Conservation (phyloP, 2,888 invertebrate species). For the Stegophylla sp. region DNA sequence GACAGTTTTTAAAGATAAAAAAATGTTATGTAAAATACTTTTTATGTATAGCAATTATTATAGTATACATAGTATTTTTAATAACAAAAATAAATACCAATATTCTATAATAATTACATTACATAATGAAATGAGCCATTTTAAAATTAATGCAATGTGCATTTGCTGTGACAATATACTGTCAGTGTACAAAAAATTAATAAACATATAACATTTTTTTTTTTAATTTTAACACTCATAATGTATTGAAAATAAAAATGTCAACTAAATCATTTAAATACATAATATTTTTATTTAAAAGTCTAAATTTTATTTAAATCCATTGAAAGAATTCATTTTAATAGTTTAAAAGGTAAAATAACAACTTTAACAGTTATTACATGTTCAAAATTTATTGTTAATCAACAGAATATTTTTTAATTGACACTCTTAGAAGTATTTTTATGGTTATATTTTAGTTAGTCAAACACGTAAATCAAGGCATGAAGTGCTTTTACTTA, state of each 20-base stretch:
- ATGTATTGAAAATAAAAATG: not conserved
- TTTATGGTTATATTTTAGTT: not conserved
- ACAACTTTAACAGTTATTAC: not conserved
- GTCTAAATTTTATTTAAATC: not conserved
- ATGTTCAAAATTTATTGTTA: not conserved
- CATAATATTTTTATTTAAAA: not conserved
- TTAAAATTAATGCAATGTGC: constrained; percentile 20
- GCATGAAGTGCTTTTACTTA: not conserved
- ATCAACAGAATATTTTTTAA: not conserved
- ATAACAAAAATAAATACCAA: not conserved
- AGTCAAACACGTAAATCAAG: not conserved
- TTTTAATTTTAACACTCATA: too few relatives aligned
- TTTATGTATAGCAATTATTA: constrained; percentile 26
- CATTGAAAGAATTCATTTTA: constrained; percentile 3
- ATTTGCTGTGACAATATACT: not conserved
- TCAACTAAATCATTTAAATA: not conserved
- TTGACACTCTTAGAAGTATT: not conserved
- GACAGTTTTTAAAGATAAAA: constrained; percentile 34
- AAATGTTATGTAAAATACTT: constrained; percentile 17
- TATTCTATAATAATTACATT: constrained; percentile 21
- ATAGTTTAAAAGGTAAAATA: not conserved
- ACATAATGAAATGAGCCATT: constrained; percentile 27
- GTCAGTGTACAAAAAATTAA: constrained; percentile 4
- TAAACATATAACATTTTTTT: not conserved
- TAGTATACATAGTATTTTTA: not conserved